Conservation (phyloP, 2,113 vertebrate genomes). For the Sterrhoptilus dennistouni region DNA sequence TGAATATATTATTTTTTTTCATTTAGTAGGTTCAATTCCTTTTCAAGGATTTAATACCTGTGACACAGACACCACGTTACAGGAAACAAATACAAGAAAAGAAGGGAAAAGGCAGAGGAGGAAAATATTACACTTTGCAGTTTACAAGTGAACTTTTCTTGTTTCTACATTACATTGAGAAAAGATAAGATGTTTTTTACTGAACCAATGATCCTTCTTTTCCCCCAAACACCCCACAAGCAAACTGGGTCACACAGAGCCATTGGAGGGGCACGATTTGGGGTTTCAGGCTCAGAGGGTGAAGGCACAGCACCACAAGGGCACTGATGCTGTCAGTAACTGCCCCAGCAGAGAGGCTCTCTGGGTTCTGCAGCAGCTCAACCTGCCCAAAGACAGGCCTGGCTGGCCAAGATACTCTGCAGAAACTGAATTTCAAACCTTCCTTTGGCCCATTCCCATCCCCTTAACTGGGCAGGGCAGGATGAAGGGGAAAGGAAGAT, state of each 20-base stretch:
- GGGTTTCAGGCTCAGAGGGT: neutral
- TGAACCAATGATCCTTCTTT: neutral
- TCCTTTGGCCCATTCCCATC: neutral
- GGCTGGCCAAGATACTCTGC: accelerated
- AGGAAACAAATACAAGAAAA: neutral
- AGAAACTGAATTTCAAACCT: neutral
- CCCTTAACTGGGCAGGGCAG: neutral
- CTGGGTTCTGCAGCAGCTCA: neutral
- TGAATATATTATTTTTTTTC: neutral
- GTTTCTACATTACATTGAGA: neutral
- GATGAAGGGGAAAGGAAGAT: neutral
- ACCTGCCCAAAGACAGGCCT: neutral
- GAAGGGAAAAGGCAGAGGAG: neutral
- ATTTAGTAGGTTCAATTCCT: neutral
- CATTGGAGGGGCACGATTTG: accelerated
- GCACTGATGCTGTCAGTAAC: accelerated
- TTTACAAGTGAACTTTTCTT: neutral
- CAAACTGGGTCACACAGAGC: accelerated
- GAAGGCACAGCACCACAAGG: neutral
- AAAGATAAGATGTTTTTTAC: neutral
- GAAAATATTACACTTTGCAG: neutral
- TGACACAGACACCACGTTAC: neutral
- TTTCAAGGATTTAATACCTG: neutral
- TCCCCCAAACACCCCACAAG: accelerated
- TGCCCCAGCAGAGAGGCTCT: neutral